These are phyloP conservation scores for Drosophila sordidula DNA, from an alignment of 2,888 invertebrate species.

Conservation along the genomic window DNA sequence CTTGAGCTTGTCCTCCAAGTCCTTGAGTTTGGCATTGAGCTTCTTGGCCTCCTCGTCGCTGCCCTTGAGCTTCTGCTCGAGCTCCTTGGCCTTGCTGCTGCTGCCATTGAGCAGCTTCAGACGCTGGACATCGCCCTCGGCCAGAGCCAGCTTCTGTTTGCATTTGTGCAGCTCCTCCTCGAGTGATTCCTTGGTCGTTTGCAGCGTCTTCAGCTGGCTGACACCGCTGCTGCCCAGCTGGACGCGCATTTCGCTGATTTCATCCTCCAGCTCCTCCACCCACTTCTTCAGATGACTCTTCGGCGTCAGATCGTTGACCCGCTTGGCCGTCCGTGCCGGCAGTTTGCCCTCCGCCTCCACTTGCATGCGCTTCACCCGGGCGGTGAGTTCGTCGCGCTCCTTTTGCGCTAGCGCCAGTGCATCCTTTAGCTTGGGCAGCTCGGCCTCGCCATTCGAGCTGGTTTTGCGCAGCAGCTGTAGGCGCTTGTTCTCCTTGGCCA, in stretches of 20 bases:
- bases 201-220: slow-evolving; percentile 86
- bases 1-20: slow-evolving; percentile 86
- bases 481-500: slow-evolving; percentile 90
- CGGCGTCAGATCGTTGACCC: slow-evolving; percentile 88
- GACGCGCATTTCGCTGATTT: slow-evolving; percentile 88
- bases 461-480: slow-evolving; percentile 87
- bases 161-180: slow-evolving; percentile 88
- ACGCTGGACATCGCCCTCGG: slow-evolving; percentile 85
- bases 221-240: slow-evolving; percentile 84
- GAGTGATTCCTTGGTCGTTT: slow-evolving; percentile 88
- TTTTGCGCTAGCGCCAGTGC: slow-evolving; percentile 87
- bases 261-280: slow-evolving; percentile 94
- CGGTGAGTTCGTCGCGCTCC: slow-evolving; percentile 89
- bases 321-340: slow-evolving; percentile 90
- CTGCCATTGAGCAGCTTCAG: slow-evolving; percentile 69
- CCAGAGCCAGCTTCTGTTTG: slow-evolving; percentile 88
- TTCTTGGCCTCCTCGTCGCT: slow-evolving; percentile 89
- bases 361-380: slow-evolving; percentile 88
- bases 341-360: slow-evolving; percentile 88
- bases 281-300: slow-evolving; percentile 88
- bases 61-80: slow-evolving; percentile 89
- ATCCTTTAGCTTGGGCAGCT: slow-evolving; percentile 87
- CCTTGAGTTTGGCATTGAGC: slow-evolving; percentile 86
- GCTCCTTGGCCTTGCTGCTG: slow-evolving; percentile 87
- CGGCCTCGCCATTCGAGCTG: slow-evolving; percentile 84